Percentiles rank a stretch among this genome's conserved stretches.
Evolutionary conservation across 2,113 vertebrate genomes (phyloP).

Genomic region (Galbula dea): DNA sequence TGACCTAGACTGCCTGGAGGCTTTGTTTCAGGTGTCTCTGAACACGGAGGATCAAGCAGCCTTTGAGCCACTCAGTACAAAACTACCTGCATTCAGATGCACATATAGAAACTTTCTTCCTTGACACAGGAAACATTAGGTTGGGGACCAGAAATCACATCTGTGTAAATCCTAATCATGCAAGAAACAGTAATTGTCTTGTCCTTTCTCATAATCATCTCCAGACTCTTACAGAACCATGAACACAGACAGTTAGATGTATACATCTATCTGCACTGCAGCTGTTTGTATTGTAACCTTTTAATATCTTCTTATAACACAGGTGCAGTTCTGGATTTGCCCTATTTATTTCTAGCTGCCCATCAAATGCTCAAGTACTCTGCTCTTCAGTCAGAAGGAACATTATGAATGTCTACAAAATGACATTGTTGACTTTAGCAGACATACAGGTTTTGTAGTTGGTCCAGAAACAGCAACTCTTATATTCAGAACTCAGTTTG

Average conservation of each 20-base stretch:
- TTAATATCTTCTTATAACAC: neutral
- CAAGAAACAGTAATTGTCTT: neutral
- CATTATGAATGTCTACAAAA: neutral
- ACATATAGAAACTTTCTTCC: neutral
- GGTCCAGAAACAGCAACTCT: neutral
- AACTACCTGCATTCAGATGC: neutral
- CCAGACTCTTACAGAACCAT: neutral
- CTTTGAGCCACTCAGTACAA: neutral
- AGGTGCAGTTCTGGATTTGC: neutral
- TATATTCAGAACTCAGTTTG: neutral
- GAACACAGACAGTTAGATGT: neutral
- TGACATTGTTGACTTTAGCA: slow-evolving; percentile 10
- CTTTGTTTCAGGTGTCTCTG: neutral
- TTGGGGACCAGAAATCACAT: neutral
- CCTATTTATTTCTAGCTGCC: neutral
- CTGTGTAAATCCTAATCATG: neutral
- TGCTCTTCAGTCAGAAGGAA: neutral
- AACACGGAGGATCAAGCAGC: neutral
- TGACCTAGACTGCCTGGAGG: neutral
- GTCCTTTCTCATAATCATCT: neutral
- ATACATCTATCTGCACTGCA: neutral
- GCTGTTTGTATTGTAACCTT: neutral
- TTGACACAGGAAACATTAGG: neutral
- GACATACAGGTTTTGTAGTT: neutral
- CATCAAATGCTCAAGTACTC: neutral